Evolutionary conservation across 2,888 invertebrate genomes (phyloP).

Genomic region (Electrophaes corylata): DNA sequence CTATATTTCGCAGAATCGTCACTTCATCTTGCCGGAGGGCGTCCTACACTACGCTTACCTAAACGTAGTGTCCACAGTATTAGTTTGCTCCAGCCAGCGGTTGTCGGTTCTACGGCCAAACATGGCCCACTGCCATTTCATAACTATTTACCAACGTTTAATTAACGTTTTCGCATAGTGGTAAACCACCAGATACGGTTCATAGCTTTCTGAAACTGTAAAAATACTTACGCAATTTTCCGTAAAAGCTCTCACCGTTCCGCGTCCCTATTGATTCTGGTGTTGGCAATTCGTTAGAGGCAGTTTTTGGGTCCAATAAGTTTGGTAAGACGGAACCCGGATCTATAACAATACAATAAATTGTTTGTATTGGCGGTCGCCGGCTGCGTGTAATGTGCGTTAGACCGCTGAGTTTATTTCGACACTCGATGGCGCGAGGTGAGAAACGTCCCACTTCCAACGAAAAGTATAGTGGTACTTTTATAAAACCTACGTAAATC

Average conservation of each 20-base stretch:
- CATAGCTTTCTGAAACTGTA: conserved; percentile 6
- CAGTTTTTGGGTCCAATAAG: conserved; percentile 58
- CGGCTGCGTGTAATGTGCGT: conserved; percentile 72
- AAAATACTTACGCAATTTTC: conserved; percentile 18
- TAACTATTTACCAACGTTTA: no score
- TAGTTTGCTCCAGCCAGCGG: no score
- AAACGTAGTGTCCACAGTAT: no score
- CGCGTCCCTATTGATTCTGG: conserved; percentile 43
- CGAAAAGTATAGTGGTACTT: conserved; percentile 16
- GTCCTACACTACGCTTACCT: no score
- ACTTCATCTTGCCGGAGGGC: no score
- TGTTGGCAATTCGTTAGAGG: conserved; percentile 45
- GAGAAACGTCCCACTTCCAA: conserved; percentile 56
- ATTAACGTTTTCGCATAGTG: no score
- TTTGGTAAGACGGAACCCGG: conserved; percentile 57
- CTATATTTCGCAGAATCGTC: no score
- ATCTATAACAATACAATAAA: conserved; percentile 78
- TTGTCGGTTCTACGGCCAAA: no score
- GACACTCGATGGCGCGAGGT: conserved; percentile 58
- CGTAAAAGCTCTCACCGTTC: conserved; percentile 29
- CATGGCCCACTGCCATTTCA: no score
- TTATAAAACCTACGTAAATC: conserved; percentile 6
- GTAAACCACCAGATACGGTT: neutral
- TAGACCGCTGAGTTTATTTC: conserved; percentile 66
- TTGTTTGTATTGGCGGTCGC: conserved; percentile 66